These are phyloP conservation scores for Limosa lapponica DNA, from an alignment of 2,797 vertebrate species.

Conservation along the genomic window DNA sequence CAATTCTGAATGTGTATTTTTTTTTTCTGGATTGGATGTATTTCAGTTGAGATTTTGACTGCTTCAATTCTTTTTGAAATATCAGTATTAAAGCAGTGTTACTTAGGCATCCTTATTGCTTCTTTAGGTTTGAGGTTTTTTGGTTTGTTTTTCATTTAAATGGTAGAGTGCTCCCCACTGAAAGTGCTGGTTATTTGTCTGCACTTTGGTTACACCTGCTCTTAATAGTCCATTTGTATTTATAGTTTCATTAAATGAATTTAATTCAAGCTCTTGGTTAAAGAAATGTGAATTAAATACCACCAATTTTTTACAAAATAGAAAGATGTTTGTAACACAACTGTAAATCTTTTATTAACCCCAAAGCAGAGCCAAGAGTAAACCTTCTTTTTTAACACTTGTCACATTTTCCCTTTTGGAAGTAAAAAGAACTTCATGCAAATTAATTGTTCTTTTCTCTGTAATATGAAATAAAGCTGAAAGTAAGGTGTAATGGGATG, in stretches of 20 bases:
- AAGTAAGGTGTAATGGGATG: not conserved
- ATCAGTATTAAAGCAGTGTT: fast-evolving
- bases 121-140: not conserved
- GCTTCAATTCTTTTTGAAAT: not conserved
- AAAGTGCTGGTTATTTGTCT: not conserved
- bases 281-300: not conserved
- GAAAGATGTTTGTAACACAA: not conserved
- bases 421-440: not conserved
- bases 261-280: not conserved
- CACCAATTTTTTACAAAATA: not conserved
- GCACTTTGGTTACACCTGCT: not conserved
- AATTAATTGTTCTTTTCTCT: not conserved
- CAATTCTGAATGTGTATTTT: not conserved
- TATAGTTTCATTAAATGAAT: not conserved
- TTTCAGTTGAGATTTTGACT: not conserved
- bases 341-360: not conserved
- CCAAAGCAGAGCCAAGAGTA: not conserved
- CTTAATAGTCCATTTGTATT: not conserved
- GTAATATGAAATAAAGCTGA: not conserved
- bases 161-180: not conserved
- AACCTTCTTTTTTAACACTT: not conserved
- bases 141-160: not conserved
- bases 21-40: not conserved
- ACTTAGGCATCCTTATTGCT: not conserved
- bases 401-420: not conserved